Conservation (phyloP, 2,888 invertebrate genomes). For the Andrena flavipes region DNA sequence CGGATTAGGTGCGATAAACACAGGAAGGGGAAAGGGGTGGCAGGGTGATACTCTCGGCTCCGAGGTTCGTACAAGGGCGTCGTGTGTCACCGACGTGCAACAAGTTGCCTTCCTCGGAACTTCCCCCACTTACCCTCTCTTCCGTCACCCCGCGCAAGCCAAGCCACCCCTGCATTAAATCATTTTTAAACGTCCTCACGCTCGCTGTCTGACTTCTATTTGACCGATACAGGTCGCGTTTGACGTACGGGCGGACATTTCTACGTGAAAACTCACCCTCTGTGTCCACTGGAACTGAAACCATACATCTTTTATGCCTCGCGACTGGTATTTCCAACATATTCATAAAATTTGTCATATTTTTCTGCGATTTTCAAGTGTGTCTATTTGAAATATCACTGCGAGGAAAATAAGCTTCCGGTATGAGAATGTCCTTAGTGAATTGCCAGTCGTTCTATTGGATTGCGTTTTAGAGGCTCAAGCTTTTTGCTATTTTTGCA, state of each 20-base stretch:
- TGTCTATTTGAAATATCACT: too few relatives aligned
- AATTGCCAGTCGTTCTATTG: too few relatives aligned
- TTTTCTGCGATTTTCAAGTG: too few relatives aligned
- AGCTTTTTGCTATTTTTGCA: too few relatives aligned
- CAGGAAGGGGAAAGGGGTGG: slow-evolving; percentile 48
- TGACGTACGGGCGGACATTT: slow-evolving; percentile 48
- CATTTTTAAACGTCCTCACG: slow-evolving; percentile 79
- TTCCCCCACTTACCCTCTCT: slow-evolving; percentile 47
- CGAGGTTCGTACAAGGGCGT: slow-evolving; percentile 73
- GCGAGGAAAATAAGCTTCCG: too few relatives aligned
- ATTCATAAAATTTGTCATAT: too few relatives aligned
- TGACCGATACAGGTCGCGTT: slow-evolving; percentile 68
- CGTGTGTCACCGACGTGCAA: slow-evolving; percentile 82
- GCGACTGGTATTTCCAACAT: not conserved
- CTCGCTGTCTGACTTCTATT: slow-evolving; percentile 75
- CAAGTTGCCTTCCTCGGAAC: slow-evolving; percentile 79
- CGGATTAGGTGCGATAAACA: slow-evolving; percentile 72
- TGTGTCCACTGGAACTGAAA: not conserved
- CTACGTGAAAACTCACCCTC: slow-evolving; percentile 18
- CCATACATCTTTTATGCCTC: not conserved
- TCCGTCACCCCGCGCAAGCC: slow-evolving; percentile 57
- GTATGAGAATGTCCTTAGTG: too few relatives aligned
- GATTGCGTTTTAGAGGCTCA: too few relatives aligned
- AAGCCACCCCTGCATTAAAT: slow-evolving; percentile 75
- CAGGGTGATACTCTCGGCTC: slow-evolving; percentile 64